phyloP scores from a whole-genome alignment of 2,888 invertebrate genomes.

The Antitype chi region DNA sequence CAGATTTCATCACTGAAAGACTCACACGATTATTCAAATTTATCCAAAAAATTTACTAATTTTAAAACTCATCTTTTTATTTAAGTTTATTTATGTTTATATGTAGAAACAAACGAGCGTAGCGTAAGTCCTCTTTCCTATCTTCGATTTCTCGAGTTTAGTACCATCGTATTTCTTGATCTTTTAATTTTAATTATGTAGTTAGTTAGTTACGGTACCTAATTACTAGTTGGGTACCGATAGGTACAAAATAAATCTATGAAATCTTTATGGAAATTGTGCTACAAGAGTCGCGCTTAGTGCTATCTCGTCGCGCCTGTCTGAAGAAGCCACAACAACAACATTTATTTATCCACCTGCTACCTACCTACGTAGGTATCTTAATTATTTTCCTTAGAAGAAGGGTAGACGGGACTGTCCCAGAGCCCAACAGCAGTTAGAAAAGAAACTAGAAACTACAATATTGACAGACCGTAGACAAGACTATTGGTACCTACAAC shows the following conservation, averaged over 20 bases:
- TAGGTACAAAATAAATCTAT: no score
- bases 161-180: neutral
- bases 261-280: no score
- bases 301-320: no score
- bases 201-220: neutral
- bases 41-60: neutral
- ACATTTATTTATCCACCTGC: conserved; percentile 5
- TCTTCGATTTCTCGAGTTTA: neutral
- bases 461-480: no score
- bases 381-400: neutral
- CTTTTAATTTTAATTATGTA: neutral
- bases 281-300: no score
- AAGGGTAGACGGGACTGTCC: neutral
- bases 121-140: neutral
- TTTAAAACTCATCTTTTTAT: neutral
- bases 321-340: no score
- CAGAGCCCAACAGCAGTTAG: neutral
- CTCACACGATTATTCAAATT: neutral
- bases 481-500: neutral
- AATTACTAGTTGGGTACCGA: neutral
- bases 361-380: neutral
- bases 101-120: neutral
- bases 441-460: neutral
- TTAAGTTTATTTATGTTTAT: no score
- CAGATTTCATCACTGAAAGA: neutral